These are phyloP conservation scores for Berghia stephanieae DNA, from an alignment of 1,140 invertebrate species.

Conservation along the genomic window DNA sequence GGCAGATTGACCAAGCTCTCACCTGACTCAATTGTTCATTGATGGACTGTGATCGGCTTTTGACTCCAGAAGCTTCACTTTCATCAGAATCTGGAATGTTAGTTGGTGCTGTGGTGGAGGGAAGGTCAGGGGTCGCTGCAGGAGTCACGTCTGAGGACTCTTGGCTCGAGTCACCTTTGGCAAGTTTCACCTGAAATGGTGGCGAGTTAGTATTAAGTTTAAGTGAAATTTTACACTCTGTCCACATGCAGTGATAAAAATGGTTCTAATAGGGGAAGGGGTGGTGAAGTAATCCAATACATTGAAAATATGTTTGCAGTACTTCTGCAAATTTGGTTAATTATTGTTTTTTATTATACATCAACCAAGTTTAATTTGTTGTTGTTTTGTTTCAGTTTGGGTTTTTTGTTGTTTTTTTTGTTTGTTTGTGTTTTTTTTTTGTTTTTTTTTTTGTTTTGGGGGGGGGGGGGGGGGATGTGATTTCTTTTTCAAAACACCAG, in stretches of 20 bases:
- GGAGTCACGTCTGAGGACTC: conserved; percentile 36
- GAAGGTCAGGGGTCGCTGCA: conserved; percentile 33
- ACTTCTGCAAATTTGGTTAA: too few relatives aligned
- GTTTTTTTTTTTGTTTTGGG: too few relatives aligned
- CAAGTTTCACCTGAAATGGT: conserved; percentile 50
- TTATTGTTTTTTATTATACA: too few relatives aligned
- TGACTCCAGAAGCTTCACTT: conserved; percentile 48
- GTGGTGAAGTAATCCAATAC: too few relatives aligned
- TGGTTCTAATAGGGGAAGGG: conserved; percentile 4
- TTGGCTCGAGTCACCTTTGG: conserved; percentile 45
- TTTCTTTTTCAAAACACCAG: too few relatives aligned
- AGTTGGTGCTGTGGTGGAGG: conserved; percentile 27
- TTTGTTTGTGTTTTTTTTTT: too few relatives aligned
- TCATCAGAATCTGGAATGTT: conserved; percentile 35
- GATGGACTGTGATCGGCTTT: conserved; percentile 56
- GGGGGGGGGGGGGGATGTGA: too few relatives aligned
- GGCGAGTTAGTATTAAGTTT: not conserved
- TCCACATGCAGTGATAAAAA: not conserved
- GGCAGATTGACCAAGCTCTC: too few relatives aligned
- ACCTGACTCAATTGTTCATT: conserved; percentile 61
- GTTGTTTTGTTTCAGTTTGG: too few relatives aligned
- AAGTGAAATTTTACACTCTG: not conserved
- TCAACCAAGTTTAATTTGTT: too few relatives aligned
- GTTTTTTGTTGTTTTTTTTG: too few relatives aligned
- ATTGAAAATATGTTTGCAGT: too few relatives aligned